Conservation (phyloP, 2,113 vertebrate genomes). For the Numenius arquata region DNA sequence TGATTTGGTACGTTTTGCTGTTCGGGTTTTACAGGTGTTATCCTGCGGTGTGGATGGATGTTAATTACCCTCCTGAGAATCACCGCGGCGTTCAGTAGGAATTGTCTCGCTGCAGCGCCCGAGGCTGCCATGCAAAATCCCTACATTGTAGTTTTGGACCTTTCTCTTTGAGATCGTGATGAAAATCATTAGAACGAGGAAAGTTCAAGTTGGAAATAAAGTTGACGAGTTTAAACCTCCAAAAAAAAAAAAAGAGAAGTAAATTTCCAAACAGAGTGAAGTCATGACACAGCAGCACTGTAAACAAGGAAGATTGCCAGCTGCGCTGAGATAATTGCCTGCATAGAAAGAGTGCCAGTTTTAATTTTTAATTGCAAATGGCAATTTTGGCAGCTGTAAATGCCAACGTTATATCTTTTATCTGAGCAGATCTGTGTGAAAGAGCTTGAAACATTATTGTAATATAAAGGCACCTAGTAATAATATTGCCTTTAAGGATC, state of each 20-base stretch:
- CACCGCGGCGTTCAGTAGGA: neutral
- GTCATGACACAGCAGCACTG: slow-evolving; percentile 67
- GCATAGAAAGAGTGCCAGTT: slow-evolving; percentile 66
- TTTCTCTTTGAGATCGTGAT: neutral
- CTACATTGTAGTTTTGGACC: neutral
- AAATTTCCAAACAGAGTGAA: slow-evolving; percentile 61
- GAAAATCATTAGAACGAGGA: neutral
- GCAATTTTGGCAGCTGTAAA: slow-evolving; percentile 75
- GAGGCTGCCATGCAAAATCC: neutral
- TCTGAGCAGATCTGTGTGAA: slow-evolving; percentile 52
- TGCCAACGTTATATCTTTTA: slow-evolving; percentile 59
- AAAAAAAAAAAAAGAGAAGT: slow-evolving; percentile 8
- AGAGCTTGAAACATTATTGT: slow-evolving; percentile 31
- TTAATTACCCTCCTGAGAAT: neutral
- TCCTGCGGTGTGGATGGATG: neutral
- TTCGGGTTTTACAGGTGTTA: neutral
- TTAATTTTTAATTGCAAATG: slow-evolving; percentile 82
- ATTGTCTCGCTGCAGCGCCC: neutral
- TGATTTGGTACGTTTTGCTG: neutral
- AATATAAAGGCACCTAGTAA: neutral
- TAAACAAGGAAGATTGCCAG: slow-evolving; percentile 75
- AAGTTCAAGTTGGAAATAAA: neutral
- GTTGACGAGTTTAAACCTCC: slow-evolving; percentile 38
- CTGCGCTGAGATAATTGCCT: slow-evolving; percentile 76
- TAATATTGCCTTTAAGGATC: neutral